Evolutionary conservation across 2,113 vertebrate genomes (phyloP).

Genomic region (Trematomus loennbergii): DNA sequence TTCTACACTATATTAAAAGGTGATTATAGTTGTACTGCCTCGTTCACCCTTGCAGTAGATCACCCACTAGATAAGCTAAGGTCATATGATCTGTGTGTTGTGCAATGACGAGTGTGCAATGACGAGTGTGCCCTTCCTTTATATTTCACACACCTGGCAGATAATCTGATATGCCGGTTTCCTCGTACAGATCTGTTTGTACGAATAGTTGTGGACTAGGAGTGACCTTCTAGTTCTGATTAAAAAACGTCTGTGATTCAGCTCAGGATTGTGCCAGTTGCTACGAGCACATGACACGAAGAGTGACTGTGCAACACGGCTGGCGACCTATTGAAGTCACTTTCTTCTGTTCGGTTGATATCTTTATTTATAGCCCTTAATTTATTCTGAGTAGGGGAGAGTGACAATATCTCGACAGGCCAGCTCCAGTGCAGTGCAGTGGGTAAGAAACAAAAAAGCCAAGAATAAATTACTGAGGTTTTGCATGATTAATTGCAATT

Average conservation of each 20-base stretch:
- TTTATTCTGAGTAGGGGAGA: constrained; percentile 4
- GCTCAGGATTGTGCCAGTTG: neutral
- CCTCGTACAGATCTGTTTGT: constrained; percentile 17
- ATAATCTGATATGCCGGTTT: constrained; percentile 8
- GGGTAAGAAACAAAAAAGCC: neutral
- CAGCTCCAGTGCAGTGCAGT: neutral
- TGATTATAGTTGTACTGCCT: neutral
- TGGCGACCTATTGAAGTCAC: neutral
- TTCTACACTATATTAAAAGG: neutral
- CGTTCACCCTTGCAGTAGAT: neutral
- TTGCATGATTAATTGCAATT: neutral
- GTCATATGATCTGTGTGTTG: constrained; percentile 22
- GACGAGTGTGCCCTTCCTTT: neutral
- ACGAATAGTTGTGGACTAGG: neutral
- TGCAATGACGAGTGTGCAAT: neutral
- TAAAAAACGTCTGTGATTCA: neutral
- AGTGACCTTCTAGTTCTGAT: neutral
- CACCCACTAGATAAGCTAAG: constrained; percentile 1
- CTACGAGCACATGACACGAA: neutral
- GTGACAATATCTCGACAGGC: neutral
- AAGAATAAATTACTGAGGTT: neutral
- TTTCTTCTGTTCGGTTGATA: constrained; percentile 8
- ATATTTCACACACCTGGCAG: constrained; percentile 31
- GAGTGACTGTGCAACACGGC: neutral
- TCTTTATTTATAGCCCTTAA: constrained; percentile 19